These are phyloP conservation scores for Folsomia candida DNA, from an alignment of 2,888 invertebrate species.

Conservation along the genomic window DNA sequence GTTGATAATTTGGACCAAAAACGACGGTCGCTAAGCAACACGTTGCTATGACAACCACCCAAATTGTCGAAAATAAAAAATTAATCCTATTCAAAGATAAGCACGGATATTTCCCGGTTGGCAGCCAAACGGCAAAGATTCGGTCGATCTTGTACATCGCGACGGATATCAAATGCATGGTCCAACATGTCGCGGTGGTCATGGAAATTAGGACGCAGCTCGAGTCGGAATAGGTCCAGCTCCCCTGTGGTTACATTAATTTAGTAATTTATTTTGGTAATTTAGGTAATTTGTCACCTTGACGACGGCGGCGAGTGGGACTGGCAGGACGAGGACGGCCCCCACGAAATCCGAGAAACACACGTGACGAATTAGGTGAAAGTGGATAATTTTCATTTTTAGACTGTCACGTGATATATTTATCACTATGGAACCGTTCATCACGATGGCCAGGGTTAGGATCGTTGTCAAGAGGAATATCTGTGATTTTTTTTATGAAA, in stretches of 20 bases:
- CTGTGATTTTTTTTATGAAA: no score
- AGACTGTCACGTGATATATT: slow-evolving; percentile 51
- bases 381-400: slow-evolving; percentile 51
- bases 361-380: slow-evolving; percentile 51
- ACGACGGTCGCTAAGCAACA: slow-evolving; percentile 39
- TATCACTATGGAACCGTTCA: slow-evolving; percentile 50
- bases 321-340: slow-evolving; percentile 50
- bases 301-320: slow-evolving; percentile 49
- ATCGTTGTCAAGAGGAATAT: slow-evolving; percentile 42
- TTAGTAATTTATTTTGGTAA: no score
- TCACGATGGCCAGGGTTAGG: slow-evolving; percentile 44
- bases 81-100: slow-evolving; percentile 32
- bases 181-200: slow-evolving; percentile 51
- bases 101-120: slow-evolving; percentile 47
- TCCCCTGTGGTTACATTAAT: slow-evolving; percentile 39
- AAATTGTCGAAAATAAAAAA: slow-evolving; percentile 38
- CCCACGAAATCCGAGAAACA: slow-evolving; percentile 51
- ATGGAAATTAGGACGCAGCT: slow-evolving; percentile 49
- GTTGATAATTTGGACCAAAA: slow-evolving; percentile 50
- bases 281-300: slow-evolving; percentile 36
- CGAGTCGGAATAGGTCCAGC: slow-evolving; percentile 48
- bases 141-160: slow-evolving; percentile 49
- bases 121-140: slow-evolving; percentile 50
- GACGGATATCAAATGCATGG: slow-evolving; percentile 51
- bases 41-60: slow-evolving; percentile 39